Evolutionary conservation across 2,113 vertebrate species (phyloP).

Genomic region (Tachycineta bicolor): DNA sequence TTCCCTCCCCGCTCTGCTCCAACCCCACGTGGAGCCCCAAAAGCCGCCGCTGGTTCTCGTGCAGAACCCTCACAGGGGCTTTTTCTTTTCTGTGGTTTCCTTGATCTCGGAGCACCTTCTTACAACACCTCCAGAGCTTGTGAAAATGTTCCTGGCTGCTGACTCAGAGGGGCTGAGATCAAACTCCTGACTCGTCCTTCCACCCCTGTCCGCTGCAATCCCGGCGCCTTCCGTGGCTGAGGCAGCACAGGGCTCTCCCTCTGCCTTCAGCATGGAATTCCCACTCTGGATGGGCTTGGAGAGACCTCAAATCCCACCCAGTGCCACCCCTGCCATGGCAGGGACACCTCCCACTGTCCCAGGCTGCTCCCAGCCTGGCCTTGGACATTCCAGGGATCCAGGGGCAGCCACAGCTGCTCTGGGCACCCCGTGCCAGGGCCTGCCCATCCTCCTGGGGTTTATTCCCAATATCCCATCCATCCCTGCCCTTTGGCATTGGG

Average conservation of each 20-base stretch:
- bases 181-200: background rate
- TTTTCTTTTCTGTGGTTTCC: background rate
- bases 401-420: background rate
- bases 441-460: background rate
- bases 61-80: background rate
- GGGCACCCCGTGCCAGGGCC: no score
- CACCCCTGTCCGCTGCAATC: background rate
- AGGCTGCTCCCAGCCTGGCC: background rate
- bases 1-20: background rate
- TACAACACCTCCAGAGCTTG: background rate
- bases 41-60: background rate
- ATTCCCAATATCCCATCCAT: background rate
- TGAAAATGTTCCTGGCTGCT: background rate
- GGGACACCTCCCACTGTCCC: background rate
- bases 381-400: background rate
- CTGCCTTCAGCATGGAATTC: background rate
- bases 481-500: background rate
- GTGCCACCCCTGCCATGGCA: background rate
- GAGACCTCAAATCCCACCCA: background rate
- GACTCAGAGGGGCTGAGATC: slow-evolving; percentile 36
- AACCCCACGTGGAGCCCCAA: background rate
- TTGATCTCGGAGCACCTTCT: slow-evolving; percentile 7
- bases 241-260: background rate
- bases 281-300: background rate
- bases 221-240: rapidly evolving